These are phyloP conservation scores for Gymnocheta viridis DNA, from an alignment of 2,888 invertebrate genomes.

Conservation along the genomic window DNA sequence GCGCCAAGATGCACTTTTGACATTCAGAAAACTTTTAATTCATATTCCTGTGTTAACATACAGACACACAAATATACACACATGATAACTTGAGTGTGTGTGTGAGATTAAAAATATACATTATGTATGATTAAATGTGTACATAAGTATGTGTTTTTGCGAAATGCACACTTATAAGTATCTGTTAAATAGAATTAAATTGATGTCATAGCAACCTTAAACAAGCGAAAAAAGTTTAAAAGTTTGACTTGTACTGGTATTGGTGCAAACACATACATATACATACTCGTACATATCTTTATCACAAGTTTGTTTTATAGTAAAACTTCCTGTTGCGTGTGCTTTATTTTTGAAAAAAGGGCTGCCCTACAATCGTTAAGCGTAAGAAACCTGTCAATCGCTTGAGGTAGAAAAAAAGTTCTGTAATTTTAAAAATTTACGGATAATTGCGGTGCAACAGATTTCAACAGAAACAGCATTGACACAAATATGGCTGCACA, in stretches of 20 bases:
- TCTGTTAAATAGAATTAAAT: constrained; percentile 48
- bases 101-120: constrained; percentile 8
- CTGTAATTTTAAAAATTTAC: constrained; percentile 18
- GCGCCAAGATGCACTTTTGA: constrained; percentile 61
- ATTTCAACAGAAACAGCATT: neutral
- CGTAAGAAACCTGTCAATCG: neutral
- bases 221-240: neutral
- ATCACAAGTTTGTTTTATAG: neutral
- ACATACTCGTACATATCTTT: too few species aligned
- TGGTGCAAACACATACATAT: neutral
- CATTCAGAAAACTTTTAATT: constrained; percentile 48
- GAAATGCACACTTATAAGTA: neutral
- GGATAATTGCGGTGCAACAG: constrained; percentile 40
- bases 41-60: neutral
- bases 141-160: neutral
- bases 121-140: constrained; percentile 13
- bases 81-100: constrained; percentile 12
- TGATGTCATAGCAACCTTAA: constrained; percentile 64
- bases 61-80: constrained; percentile 1
- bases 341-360: neutral
- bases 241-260: neutral
- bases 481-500: neutral
- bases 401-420: constrained; percentile 17
- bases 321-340: constrained; percentile 8
- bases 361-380: neutral